A percentile compares a stretch with the other conserved stretches of the same genome.
phyloP scores from a whole-genome alignment of 2,113 vertebrate species.

The Myrmophylax atrothorax region DNA sequence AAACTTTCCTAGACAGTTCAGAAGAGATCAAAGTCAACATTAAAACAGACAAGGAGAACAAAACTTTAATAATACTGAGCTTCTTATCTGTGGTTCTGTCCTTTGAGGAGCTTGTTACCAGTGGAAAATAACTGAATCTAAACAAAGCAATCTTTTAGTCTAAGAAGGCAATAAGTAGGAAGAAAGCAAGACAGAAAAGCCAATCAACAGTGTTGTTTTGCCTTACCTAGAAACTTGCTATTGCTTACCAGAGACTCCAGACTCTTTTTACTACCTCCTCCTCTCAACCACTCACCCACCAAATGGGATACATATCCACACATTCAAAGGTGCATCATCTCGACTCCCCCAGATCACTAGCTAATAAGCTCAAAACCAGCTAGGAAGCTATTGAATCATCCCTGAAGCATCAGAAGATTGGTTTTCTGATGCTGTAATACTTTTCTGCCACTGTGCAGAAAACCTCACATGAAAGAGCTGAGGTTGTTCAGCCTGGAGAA shows the following conservation, averaged over 20 bases:
- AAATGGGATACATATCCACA: background rate
- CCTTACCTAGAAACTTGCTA: background rate
- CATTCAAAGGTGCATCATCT: background rate
- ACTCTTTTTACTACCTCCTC: background rate
- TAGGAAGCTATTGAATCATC: background rate
- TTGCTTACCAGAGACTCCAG: background rate
- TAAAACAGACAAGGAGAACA: background rate
- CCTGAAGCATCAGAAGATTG: background rate
- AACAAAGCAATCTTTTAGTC: background rate
- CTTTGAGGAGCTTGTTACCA: background rate
- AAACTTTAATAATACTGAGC: background rate
- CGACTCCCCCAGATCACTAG: background rate
- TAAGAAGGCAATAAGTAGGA: background rate
- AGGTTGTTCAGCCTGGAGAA: background rate
- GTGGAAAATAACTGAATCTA: background rate
- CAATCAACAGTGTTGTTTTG: background rate
- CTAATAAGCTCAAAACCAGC: background rate
- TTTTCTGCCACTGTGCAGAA: background rate
- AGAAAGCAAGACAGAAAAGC: background rate
- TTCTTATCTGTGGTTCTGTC: background rate
- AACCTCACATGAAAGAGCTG: background rate
- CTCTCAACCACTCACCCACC: background rate
- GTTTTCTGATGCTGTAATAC: background rate
- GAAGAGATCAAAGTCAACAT: background rate
- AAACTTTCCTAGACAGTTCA: background rate